phyloP scores from a whole-genome alignment of 2,113 vertebrate genomes.

The Gracilinanus agilis region DNA sequence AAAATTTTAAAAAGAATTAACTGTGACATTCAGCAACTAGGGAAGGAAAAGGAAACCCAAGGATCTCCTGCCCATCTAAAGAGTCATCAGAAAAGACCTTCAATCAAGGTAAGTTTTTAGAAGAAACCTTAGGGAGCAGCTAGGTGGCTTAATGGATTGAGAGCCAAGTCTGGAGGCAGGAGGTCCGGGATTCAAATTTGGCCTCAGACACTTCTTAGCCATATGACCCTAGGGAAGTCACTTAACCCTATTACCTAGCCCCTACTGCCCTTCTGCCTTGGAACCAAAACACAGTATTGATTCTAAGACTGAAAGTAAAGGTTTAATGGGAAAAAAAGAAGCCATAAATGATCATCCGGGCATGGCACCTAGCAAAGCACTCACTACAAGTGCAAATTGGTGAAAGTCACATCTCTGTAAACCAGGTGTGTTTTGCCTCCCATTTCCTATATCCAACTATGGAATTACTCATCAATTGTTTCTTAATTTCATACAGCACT shows the following conservation, averaged over 20 bases:
- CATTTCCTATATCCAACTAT: conserved; percentile 11
- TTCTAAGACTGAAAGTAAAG: too few relatives aligned
- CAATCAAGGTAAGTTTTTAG: not conserved
- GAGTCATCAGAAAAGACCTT: not conserved
- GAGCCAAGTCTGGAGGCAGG: too few relatives aligned
- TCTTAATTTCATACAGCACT: conserved; percentile 32
- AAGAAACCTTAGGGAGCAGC: not conserved
- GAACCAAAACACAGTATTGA: too few relatives aligned
- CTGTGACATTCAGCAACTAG: not conserved
- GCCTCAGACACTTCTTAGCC: too few relatives aligned
- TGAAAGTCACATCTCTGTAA: not conserved
- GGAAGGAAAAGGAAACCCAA: not conserved
- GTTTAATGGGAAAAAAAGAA: not conserved
- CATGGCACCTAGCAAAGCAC: not conserved
- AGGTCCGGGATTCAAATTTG: too few relatives aligned
- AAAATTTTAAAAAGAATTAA: not conserved
- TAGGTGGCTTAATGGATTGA: too few relatives aligned
- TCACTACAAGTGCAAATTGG: not conserved
- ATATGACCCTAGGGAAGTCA: too few relatives aligned
- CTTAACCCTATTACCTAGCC: too few relatives aligned
- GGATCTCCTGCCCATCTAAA: not conserved
- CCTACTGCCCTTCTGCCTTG: too few relatives aligned
- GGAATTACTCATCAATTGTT: conserved; percentile 48
- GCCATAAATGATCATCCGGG: not conserved
- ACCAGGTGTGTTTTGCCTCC: not conserved